These are phyloP conservation scores for Bradypodion pumilum DNA, from an alignment of 2,797 vertebrate genomes.

Conservation along the genomic window DNA sequence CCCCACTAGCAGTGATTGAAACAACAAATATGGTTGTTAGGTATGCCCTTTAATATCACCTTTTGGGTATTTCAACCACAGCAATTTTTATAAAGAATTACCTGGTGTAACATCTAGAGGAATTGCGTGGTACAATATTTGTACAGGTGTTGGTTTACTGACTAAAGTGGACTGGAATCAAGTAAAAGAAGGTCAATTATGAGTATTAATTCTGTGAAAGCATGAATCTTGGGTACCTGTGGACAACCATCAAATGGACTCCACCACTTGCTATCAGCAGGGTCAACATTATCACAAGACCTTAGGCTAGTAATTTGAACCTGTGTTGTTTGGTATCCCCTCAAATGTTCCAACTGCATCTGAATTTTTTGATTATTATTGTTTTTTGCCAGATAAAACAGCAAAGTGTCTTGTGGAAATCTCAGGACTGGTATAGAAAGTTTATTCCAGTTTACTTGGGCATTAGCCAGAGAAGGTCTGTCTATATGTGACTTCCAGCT, in stretches of 20 bases:
- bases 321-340: neutral
- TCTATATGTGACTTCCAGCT: neutral
- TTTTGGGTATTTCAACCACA: neutral
- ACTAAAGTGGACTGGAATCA: neutral
- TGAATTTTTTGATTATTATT: neutral
- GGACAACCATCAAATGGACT: neutral
- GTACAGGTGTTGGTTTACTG: neutral
- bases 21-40: slow-evolving; percentile 25
- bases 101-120: fast-evolving
- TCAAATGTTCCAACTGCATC: neutral
- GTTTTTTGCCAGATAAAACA: neutral
- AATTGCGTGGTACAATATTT: neutral
- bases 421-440: neutral
- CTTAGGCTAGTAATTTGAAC: neutral
- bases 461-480: neutral
- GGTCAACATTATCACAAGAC: neutral
- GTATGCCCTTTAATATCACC: neutral
- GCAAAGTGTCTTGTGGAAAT: neutral
- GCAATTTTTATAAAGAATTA: neutral
- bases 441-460: neutral
- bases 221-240: neutral
- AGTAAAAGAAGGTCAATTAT: neutral
- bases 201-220: neutral
- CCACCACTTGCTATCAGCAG: neutral
- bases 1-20: slow-evolving; percentile 82